These are phyloP conservation scores for Formica aserva DNA, from an alignment of 2,888 invertebrate genomes.

Conservation along the genomic window DNA sequence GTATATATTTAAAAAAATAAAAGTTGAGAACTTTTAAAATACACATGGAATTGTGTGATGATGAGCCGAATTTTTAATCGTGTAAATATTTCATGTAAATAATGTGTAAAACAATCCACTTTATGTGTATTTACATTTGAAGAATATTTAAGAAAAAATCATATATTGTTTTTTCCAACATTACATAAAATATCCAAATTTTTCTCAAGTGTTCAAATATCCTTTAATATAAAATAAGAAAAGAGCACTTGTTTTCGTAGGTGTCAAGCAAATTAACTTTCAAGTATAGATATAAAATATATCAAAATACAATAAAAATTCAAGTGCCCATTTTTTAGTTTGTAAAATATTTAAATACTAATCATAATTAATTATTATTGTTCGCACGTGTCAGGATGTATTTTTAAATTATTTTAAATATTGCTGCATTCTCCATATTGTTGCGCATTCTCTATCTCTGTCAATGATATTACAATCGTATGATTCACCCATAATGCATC, in stretches of 20 bases:
- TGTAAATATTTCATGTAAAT: not conserved
- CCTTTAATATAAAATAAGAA: not conserved
- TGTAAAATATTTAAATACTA: not conserved
- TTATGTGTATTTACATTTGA: not conserved
- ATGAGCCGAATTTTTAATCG: not conserved
- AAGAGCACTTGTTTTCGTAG: not conserved
- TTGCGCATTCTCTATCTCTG: not conserved
- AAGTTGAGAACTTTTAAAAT: not conserved
- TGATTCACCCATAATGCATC: slow-evolving; percentile 15
- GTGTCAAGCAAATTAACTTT: not conserved
- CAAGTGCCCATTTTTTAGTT: not conserved
- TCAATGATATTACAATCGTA: not conserved
- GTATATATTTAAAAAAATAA: not conserved
- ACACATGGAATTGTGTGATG: not conserved
- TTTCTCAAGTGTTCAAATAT: not conserved
- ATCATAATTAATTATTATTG: not conserved
- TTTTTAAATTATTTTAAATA: not conserved
- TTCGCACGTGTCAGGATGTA: not conserved
- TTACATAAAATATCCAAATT: not conserved
- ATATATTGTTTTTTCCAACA: not conserved
- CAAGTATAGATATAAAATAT: not conserved
- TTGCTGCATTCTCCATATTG: not conserved
- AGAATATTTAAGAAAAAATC: not conserved
- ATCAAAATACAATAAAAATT: not conserved
- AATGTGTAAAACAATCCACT: not conserved